Evolutionary conservation across 2,888 invertebrate genomes (phyloP).

Genomic region (Branchellion lobata): DNA sequence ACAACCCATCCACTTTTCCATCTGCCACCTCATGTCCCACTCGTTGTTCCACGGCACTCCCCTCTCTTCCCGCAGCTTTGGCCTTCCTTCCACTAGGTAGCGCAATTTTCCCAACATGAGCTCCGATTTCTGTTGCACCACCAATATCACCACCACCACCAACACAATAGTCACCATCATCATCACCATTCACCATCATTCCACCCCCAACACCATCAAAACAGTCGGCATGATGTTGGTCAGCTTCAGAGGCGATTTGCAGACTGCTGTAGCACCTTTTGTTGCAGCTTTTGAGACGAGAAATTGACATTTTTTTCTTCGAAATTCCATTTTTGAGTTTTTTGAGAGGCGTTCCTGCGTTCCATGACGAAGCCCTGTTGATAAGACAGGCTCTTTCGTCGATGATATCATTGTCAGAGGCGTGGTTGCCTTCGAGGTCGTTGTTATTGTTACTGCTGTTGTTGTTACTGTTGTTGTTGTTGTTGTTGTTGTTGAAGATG

Average conservation of each 20-base stretch:
- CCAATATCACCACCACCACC: no score
- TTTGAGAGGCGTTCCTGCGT: slow-evolving; percentile 30
- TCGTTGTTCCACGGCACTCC: no score
- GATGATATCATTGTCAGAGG: not conserved
- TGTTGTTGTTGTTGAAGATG: not conserved
- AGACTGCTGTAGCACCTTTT: not conserved
- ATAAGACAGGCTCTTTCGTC: slow-evolving; percentile 2
- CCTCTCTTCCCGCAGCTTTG: no score
- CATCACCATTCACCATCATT: no score
- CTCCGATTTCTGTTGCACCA: no score
- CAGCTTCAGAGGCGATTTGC: not conserved
- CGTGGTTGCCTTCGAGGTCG: no score
- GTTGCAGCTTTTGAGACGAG: not conserved
- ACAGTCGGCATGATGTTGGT: not conserved
- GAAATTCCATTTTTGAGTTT: slow-evolving; percentile 7
- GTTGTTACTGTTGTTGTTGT: not conserved
- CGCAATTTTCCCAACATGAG: no score
- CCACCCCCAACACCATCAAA: no score
- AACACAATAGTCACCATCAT: no score
- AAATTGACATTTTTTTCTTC: not conserved
- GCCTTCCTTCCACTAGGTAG: no score
- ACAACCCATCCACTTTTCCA: no score
- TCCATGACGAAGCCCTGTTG: slow-evolving; percentile 40
- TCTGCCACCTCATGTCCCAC: no score
- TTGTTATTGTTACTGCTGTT: not conserved